phyloP scores from a whole-genome alignment of 2,113 vertebrate species.

The Grantiella picta region DNA sequence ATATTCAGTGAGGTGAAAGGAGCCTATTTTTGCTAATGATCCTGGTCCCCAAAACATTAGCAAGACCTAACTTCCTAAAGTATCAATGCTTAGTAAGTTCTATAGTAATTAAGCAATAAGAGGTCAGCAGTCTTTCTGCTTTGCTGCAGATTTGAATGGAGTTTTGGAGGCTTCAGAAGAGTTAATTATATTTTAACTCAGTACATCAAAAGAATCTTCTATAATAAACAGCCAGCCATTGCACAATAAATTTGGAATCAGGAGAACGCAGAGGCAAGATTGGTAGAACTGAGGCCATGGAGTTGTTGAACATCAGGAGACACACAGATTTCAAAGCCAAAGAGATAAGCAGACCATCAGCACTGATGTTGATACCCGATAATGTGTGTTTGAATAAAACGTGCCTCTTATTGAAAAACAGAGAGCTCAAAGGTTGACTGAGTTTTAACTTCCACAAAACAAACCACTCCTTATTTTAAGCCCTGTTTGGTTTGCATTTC shows the following conservation, averaged over 20 bases:
- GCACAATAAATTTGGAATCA: neutral
- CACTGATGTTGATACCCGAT: neutral
- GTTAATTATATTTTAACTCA: neutral
- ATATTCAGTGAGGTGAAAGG: neutral
- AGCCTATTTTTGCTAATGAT: neutral
- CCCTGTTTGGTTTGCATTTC: neutral
- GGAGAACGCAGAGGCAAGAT: neutral
- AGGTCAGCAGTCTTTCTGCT: neutral
- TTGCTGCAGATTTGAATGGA: accelerated
- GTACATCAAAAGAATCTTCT: neutral
- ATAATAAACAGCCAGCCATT: neutral
- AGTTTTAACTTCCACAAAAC: neutral
- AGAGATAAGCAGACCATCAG: neutral
- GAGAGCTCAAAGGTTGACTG: neutral
- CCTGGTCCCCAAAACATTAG: neutral
- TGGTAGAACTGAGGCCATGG: neutral
- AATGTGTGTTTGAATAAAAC: neutral
- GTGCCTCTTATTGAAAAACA: neutral
- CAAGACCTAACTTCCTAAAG: neutral
- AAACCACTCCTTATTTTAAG: neutral
- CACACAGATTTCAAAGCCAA: neutral
- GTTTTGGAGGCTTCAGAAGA: neutral
- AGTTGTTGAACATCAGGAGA: neutral
- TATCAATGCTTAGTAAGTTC: neutral
- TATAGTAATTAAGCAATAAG: neutral